Evolutionary conservation across 2,888 invertebrate species (phyloP).

Genomic region (Leucophora obtusa): DNA sequence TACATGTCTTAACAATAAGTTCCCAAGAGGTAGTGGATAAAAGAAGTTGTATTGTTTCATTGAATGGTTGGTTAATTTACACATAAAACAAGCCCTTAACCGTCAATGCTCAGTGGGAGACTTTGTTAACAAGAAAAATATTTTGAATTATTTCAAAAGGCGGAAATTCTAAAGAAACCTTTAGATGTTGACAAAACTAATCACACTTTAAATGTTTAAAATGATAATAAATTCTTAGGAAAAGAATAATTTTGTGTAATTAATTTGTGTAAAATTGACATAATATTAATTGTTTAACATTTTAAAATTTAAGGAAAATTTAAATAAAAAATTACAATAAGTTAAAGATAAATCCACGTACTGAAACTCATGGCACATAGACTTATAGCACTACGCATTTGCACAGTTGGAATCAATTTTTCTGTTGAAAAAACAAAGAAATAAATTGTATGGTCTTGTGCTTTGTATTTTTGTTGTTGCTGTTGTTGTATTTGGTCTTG

Average conservation of each 20-base stretch:
- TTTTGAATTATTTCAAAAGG: background rate
- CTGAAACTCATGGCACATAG: background rate
- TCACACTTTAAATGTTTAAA: conserved; percentile 31
- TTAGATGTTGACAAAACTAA: conserved; percentile 39
- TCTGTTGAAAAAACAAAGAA: conserved; percentile 22
- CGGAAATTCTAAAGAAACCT: conserved; percentile 45
- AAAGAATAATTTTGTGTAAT: background rate
- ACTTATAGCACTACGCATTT: background rate
- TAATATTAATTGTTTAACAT: conserved; percentile 4
- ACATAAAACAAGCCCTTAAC: conserved; percentile 3
- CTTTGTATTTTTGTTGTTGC: background rate
- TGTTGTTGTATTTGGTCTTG: conserved; percentile 38
- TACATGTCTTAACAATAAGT: conserved; percentile 1
- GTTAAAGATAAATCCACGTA: background rate
- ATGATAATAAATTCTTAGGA: conserved; percentile 27
- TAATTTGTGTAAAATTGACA: background rate
- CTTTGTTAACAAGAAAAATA: background rate
- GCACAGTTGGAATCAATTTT: conserved; percentile 2
- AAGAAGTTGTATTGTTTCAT: background rate
- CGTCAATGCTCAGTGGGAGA: conserved; percentile 12
- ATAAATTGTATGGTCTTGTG: background rate
- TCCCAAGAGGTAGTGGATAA: background rate
- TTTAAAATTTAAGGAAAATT: background rate
- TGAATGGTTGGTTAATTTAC: conserved; percentile 1
- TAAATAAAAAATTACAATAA: background rate